A percentile compares a stretch with the other conserved stretches of the same genome.
phyloP scores from a whole-genome alignment of 2,113 vertebrate genomes.

The Rhinopomastus cyanomelas region DNA sequence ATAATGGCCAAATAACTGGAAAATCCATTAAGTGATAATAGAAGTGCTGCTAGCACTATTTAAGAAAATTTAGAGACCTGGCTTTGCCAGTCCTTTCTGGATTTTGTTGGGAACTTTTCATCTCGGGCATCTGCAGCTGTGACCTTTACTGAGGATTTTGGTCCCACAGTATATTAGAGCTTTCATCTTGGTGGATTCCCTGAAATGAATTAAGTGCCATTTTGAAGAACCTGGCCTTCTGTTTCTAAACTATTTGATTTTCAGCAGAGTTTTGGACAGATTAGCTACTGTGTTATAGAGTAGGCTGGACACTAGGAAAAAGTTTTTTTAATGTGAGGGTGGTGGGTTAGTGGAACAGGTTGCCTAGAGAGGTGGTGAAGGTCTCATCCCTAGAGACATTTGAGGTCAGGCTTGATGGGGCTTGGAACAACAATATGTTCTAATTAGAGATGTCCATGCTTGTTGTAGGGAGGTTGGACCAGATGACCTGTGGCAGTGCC shows the following conservation, averaged over 20 bases:
- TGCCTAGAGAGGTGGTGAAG: too few relatives aligned
- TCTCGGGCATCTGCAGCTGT: neutral
- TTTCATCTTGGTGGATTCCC: neutral
- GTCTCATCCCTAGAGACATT: too few relatives aligned
- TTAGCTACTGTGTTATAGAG: neutral
- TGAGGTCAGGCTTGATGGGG: too few relatives aligned
- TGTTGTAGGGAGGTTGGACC: too few relatives aligned
- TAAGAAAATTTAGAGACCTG: neutral
- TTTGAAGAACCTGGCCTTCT: neutral
- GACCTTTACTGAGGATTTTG: neutral
- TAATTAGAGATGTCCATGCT: too few relatives aligned
- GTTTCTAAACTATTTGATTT: neutral
- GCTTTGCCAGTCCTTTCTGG: neutral
- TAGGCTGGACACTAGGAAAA: too few relatives aligned
- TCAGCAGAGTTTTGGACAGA: neutral
- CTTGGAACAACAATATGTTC: too few relatives aligned
- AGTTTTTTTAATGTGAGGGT: too few relatives aligned
- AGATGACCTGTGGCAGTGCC: too few relatives aligned
- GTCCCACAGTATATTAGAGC: neutral
- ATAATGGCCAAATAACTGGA: neutral
- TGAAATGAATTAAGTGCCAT: neutral
- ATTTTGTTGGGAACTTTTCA: conserved; percentile 31
- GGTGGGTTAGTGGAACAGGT: too few relatives aligned
- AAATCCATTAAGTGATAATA: neutral
- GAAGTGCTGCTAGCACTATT: neutral